phyloP scores from a whole-genome alignment of 2,888 invertebrate genomes.

The Epinotia demarniana region DNA sequence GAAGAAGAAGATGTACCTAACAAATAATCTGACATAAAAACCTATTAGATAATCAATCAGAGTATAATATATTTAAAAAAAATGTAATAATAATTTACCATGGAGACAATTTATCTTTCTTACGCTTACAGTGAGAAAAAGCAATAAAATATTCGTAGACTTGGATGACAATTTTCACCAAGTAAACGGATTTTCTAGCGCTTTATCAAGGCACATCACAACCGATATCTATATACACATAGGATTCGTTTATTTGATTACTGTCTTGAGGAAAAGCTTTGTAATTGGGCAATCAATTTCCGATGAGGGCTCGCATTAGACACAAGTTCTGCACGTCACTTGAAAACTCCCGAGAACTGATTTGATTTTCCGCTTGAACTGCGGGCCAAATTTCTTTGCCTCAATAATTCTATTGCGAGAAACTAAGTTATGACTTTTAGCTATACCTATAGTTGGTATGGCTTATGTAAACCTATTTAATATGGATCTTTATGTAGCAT shows the following conservation, averaged over 20 bases:
- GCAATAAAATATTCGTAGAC: too few species aligned
- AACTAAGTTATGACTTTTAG: slow-evolving; percentile 36
- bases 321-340: slow-evolving; percentile 30
- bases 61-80: too few species aligned
- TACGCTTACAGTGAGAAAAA: too few species aligned
- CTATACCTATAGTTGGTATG: background rate
- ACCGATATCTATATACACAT: too few species aligned
- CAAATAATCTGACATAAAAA: too few species aligned
- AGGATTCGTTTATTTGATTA: slow-evolving; percentile 16
- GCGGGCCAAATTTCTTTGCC: slow-evolving; percentile 30
- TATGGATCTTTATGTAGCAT: background rate
- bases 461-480: background rate
- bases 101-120: too few species aligned
- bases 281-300: slow-evolving; percentile 38
- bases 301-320: slow-evolving; percentile 18
- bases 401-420: slow-evolving; percentile 29
- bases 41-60: too few species aligned
- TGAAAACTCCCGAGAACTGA: slow-evolving; percentile 33
- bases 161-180: too few species aligned
- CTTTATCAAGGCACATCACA: too few species aligned
- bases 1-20: too few species aligned
- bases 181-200: too few species aligned
- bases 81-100: too few species aligned
- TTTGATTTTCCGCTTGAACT: slow-evolving; percentile 40
- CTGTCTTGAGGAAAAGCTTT: slow-evolving; percentile 8